Base-by-base conservation (phyloP, 2,113 vertebrate genomes). In the Lichenostomus cassidix region DNA sequence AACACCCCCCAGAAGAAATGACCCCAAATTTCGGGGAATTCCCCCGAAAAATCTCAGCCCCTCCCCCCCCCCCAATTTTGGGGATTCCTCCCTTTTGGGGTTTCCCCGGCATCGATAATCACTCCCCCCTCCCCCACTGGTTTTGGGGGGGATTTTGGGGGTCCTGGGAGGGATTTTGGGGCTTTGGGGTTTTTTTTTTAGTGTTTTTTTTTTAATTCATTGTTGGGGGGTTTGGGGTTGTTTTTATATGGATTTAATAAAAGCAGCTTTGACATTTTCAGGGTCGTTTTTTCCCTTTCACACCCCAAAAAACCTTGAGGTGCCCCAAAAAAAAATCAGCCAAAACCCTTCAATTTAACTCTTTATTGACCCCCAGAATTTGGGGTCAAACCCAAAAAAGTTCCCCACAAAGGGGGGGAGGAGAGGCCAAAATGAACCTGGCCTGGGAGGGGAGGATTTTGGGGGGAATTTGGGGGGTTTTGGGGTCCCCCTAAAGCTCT, bases 321-420 rank as follows among this genome's bases (percentile, higher is more conserved):
- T 49, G 47, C 47, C 47, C 22, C 47, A 22, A 22, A 49, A 23
- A 49, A 23, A 47, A 47, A 12, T 31, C 20, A 42, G 12, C 11
- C 1, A 1, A 25, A 21, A 37, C 2, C 6, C 21, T 37, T 37
- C 4, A 5, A 5, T 47, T 28, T n/a, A 69, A 49, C n/a, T n/a
- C 24, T 69, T 69, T 69, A 69, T 69, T 69, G n/a, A 28, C 17
- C 46, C 65, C 63, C 46, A 25, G 22, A 44, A 44, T 9, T 47
- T 9, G 64, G 44, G 28, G 14, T 28, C 10, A 10, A 21, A 11
- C 10, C 41, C 21, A n/a, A 12, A 58, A 58, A 58, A n/a, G 33
- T 33, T 58, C 55, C 33, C 33, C 2, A 10, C 22, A 58, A 58
- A n/a, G 33, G 9, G 3, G 27, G 12, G 22, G 11, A 18, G 39